phyloP scores from a whole-genome alignment of 2,113 vertebrate species.

The Anolis carolinensis region DNA sequence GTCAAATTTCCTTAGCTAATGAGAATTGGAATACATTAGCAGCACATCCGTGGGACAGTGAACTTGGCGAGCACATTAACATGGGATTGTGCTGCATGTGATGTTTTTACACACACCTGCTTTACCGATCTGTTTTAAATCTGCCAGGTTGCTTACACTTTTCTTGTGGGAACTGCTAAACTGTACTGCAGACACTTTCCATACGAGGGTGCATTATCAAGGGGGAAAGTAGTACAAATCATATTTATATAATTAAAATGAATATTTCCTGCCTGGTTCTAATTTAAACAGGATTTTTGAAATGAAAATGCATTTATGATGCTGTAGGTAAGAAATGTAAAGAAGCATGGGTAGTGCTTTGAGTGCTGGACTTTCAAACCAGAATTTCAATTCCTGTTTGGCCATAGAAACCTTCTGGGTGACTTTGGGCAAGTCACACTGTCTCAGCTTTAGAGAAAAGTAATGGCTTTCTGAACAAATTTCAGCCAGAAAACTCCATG shows the following conservation, averaged over 20 bases:
- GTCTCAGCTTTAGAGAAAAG: no score
- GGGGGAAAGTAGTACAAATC: no score
- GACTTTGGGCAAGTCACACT: no score
- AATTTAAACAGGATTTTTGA: neutral
- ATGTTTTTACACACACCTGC: neutral
- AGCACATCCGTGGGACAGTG: neutral
- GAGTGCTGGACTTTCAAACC: no score
- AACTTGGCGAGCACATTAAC: neutral
- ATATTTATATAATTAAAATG: neutral
- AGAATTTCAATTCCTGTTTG: no score
- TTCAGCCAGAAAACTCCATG: no score
- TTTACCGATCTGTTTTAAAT: neutral
- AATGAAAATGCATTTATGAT: neutral
- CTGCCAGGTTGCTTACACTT: neutral
- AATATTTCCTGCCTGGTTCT: neutral
- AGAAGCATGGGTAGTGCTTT: no score
- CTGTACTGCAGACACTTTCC: neutral
- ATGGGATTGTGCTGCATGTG: neutral
- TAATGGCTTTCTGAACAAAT: no score
- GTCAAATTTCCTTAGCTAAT: neutral
- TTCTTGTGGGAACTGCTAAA: neutral
- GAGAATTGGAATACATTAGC: neutral
- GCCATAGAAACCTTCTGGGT: no score
- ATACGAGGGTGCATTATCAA: neutral
- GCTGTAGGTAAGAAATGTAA: no score